phyloP scores from a whole-genome alignment of 1,140 invertebrate genomes.

The Dendroctonus ponderosae region DNA sequence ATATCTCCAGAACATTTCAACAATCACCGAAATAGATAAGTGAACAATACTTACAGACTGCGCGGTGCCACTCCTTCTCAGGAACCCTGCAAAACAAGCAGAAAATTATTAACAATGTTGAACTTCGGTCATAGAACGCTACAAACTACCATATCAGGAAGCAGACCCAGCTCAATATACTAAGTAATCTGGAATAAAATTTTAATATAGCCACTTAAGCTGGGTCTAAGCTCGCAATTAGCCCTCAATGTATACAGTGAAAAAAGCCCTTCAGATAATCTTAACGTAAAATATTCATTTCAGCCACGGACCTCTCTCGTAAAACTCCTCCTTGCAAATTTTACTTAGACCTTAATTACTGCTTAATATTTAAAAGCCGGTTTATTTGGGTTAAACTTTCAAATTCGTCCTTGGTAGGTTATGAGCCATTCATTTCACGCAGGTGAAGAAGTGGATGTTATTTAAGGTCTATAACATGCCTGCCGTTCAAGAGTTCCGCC shows the following conservation, averaged over 20 bases:
- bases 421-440: not conserved
- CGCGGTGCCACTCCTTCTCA: conserved; percentile 1
- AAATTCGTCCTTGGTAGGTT: conserved; percentile 10
- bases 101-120: not conserved
- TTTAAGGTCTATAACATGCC: no score
- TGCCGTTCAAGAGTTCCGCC: no score
- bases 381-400: conserved; percentile 23
- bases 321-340: conserved; percentile 16
- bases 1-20: no score
- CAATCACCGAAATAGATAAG: no score
- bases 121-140: not conserved
- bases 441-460: not conserved
- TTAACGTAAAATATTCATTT: conserved; percentile 23
- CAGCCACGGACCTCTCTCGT: conserved; percentile 9
- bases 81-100: not conserved
- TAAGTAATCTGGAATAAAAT: conserved; percentile 5
- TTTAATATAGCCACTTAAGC: conserved; percentile 14
- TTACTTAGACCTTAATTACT: conserved; percentile 22
- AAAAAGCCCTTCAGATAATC: conserved; percentile 11
- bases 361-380: conserved; percentile 18
- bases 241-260: conserved; percentile 3
- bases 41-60: not conserved
- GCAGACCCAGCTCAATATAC: not conserved
- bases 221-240: conserved; percentile 7
- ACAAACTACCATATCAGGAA: not conserved